Evolutionary conservation across 2,797 vertebrate species (phyloP).

Genomic region (Capromys pilorides): DNA sequence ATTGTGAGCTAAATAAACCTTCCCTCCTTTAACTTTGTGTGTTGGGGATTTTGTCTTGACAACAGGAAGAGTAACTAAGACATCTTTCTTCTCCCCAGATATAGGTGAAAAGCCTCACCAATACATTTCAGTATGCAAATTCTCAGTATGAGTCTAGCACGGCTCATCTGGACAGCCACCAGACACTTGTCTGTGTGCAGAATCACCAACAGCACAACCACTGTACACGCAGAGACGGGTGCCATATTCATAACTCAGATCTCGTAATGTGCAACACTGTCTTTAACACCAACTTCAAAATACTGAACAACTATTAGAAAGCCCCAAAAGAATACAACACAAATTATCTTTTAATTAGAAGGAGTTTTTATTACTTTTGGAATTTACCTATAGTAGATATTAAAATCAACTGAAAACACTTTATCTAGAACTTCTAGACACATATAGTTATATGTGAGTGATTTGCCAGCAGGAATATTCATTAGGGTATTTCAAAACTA

Average conservation of each 20-base stretch:
- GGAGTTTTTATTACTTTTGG: background rate
- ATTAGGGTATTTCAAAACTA: background rate
- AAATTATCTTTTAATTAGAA: background rate
- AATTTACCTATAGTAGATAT: background rate
- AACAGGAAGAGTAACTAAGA: background rate
- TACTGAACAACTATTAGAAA: background rate
- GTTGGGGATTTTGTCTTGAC: background rate
- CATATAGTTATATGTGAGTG: background rate
- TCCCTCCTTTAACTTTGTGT: background rate
- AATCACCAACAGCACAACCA: too few relatives aligned
- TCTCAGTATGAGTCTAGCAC: background rate
- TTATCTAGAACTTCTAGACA: background rate
- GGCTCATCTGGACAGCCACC: background rate
- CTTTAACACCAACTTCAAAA: slow-evolving; percentile 1
- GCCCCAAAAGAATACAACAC: background rate
- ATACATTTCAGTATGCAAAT: background rate
- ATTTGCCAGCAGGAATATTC: background rate
- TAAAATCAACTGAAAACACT: slow-evolving; percentile 2
- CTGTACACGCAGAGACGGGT: background rate
- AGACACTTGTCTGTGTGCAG: background rate
- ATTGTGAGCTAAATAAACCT: background rate
- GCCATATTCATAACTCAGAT: background rate
- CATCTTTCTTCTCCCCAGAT: background rate
- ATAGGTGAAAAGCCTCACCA: background rate
- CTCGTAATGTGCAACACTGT: background rate